Percentiles rank a stretch among this genome's conserved stretches.
phyloP scores from a whole-genome alignment of 2,888 invertebrate genomes.

The Microctonus aethiopoides region DNA sequence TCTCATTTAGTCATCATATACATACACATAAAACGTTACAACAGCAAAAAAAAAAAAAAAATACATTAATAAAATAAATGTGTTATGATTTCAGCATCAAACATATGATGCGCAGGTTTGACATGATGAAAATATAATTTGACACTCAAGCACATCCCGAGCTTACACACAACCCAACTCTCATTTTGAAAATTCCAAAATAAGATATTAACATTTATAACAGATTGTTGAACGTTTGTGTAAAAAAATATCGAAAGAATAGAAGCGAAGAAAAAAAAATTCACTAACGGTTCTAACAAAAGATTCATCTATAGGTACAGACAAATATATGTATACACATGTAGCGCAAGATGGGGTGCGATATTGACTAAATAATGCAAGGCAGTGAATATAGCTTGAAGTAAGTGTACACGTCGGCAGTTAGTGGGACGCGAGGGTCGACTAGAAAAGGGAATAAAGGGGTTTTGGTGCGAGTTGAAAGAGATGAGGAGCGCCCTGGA shows the following conservation, averaged over 20 bases:
- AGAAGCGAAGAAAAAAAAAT: conserved; percentile 1
- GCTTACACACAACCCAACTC: conserved; percentile 1
- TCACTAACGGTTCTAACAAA: conserved; percentile 9
- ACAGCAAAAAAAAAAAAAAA: no score
- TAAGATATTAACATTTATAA: background rate
- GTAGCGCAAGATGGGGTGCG: conserved; percentile 42
- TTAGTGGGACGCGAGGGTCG: conserved; percentile 21
- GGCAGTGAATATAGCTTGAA: conserved; percentile 33
- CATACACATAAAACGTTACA: no score
- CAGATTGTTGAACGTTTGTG: background rate
- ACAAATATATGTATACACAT: background rate
- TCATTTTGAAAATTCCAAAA: no score
- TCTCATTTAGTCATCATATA: no score
- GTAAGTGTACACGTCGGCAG: conserved; percentile 30
- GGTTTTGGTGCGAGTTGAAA: conserved; percentile 21
- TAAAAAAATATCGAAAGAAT: background rate
- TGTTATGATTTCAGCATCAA: background rate
- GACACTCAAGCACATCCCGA: conserved; percentile 17
- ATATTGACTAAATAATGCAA: conserved; percentile 60
- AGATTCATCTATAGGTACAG: background rate
- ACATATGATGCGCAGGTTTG: conserved; percentile 12
- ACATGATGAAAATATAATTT: conserved; percentile 27
- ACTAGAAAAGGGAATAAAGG: conserved; percentile 14
- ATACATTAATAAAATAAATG: no score
- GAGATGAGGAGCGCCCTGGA: conserved; percentile 28